phyloP scores from a whole-genome alignment of 2,888 invertebrate genomes.

The Ferdinandea cuprea region DNA sequence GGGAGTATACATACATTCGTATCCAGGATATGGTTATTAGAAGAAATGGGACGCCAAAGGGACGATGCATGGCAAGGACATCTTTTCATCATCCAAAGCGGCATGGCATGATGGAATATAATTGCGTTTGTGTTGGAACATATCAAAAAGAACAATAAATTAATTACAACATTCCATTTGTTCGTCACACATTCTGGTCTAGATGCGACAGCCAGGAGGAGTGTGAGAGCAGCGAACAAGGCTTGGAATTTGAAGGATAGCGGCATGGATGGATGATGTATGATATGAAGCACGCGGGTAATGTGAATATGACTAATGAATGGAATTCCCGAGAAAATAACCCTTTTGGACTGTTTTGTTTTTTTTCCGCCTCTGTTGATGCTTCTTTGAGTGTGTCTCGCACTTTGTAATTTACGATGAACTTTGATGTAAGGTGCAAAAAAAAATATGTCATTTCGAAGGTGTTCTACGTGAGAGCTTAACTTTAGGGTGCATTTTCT shows the following conservation, averaged over 20 bases:
- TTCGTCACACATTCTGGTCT: slow-evolving; percentile 69
- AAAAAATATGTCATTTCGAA: slow-evolving; percentile 6
- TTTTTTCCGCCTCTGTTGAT: background rate
- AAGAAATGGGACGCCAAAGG: slow-evolving; percentile 14
- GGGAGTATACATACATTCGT: slow-evolving; percentile 31
- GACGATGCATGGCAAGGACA: slow-evolving; percentile 39
- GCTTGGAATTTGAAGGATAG: slow-evolving; percentile 38
- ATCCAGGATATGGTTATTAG: slow-evolving; percentile 48
- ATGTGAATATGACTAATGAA: slow-evolving; percentile 74
- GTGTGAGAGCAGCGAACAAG: background rate
- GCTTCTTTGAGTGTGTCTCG: slow-evolving; percentile 24
- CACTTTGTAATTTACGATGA: slow-evolving; percentile 40
- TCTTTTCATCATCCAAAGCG: slow-evolving; percentile 55
- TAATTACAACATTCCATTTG: slow-evolving; percentile 75
- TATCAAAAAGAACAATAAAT: slow-evolving; percentile 74
- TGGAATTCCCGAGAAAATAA: slow-evolving; percentile 61
- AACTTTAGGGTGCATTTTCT: slow-evolving; percentile 1
- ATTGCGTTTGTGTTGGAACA: slow-evolving; percentile 72
- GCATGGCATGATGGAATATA: slow-evolving; percentile 16
- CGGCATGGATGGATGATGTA: slow-evolving; percentile 38
- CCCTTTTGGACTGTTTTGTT: slow-evolving; percentile 61
- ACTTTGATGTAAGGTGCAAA: slow-evolving; percentile 12
- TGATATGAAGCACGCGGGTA: slow-evolving; percentile 43
- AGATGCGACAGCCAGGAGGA: background rate
- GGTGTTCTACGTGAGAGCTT: slow-evolving; percentile 1